These are phyloP conservation scores for Hafferia zeledoni DNA, from an alignment of 2,797 vertebrate genomes.

Conservation along the genomic window DNA sequence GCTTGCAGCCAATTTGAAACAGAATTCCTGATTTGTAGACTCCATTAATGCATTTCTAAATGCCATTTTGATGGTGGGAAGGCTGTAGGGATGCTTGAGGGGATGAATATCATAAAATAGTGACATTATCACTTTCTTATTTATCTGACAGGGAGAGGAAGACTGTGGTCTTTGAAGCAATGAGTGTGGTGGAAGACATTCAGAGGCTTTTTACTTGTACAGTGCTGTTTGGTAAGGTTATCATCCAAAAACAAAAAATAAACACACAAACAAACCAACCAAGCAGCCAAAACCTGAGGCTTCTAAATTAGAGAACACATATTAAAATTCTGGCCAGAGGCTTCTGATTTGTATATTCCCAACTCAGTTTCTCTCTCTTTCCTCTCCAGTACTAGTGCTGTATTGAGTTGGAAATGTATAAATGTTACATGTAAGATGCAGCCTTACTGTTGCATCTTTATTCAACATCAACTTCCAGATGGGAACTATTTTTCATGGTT, in stretches of 20 bases:
- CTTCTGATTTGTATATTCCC: conserved; percentile 44
- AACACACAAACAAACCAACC: neutral
- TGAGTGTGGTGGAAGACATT: neutral
- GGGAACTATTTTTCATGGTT: conserved; percentile 87
- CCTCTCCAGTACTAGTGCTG: neutral
- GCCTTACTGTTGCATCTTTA: conserved; percentile 84
- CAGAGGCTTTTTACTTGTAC: neutral
- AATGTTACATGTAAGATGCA: conserved; percentile 77
- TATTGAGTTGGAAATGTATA: conserved; percentile 68
- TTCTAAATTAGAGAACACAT: conserved; percentile 4
- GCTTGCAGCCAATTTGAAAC: neutral
- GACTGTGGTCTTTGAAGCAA: neutral
- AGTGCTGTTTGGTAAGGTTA: neutral
- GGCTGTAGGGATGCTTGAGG: neutral
- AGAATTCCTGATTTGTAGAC: neutral
- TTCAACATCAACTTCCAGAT: conserved; percentile 85
- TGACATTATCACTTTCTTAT: neutral
- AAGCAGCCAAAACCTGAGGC: neutral
- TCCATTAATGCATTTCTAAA: neutral
- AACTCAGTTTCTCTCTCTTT: neutral
- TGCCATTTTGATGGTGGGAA: neutral
- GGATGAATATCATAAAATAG: neutral
- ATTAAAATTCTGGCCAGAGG: conserved; percentile 27
- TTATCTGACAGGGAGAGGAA: neutral
- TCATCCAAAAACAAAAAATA: neutral